Conservation (phyloP, 1,140 invertebrate genomes). For the Drosophila insularis region DNA sequence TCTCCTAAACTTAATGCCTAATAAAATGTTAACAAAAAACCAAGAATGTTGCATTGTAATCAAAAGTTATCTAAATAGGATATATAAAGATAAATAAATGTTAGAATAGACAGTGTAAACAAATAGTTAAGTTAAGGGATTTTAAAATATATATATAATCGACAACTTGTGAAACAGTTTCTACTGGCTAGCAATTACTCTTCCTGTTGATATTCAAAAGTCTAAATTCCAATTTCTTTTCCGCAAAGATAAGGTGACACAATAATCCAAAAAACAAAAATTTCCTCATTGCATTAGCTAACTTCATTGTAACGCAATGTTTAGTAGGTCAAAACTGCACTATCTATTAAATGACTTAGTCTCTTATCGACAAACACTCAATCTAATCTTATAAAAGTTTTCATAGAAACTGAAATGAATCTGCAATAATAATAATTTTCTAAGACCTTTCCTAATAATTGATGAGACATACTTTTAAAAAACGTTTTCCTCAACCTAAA, state of each 20-base stretch:
- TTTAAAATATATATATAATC: no score
- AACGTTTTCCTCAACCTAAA: slow-evolving; percentile 5
- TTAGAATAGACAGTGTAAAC: no score
- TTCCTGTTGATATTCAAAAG: no score
- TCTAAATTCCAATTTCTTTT: background rate
- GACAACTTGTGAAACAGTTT: no score
- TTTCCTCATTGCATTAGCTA: background rate
- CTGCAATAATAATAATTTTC: background rate
- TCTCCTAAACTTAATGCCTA: background rate
- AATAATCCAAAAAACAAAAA: background rate
- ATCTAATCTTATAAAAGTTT: background rate
- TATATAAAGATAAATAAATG: no score
- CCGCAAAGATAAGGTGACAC: background rate
- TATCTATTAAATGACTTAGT: background rate
- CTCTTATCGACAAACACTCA: background rate
- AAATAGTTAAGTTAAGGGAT: no score
- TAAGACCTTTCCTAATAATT: slow-evolving; percentile 16
- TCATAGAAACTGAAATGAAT: background rate
- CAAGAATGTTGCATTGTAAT: no score
- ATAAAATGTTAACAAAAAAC: background rate
- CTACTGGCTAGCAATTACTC: no score
- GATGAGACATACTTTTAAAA: background rate
- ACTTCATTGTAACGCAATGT: background rate
- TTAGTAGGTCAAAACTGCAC: slow-evolving; percentile 5
- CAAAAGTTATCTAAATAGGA: no score